Conservation (phyloP, 35 echinoderm and acorn worm genomes). For the Apostichopus parvimensis region DNA sequence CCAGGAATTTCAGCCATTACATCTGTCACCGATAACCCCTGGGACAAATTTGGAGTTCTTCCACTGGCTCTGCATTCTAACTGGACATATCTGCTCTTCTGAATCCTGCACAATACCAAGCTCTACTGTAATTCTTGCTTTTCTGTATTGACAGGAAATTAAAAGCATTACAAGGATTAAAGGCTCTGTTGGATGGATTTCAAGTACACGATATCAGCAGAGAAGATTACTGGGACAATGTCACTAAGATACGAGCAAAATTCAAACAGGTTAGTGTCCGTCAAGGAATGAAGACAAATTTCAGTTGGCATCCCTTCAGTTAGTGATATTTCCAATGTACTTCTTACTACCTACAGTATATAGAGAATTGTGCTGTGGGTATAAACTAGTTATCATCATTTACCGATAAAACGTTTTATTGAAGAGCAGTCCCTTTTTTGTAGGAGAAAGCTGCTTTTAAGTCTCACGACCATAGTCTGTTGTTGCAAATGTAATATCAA, state of each 20-base stretch:
- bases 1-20: no score
- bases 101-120: no score
- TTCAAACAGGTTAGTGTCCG: neutral
- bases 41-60: no score
- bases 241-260: constrained; percentile 40
- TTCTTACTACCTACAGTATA: neutral
- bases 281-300: neutral
- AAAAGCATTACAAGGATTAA: neutral
- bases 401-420: neutral
- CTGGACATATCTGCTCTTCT: no score
- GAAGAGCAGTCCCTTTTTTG: no score
- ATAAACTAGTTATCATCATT: neutral
- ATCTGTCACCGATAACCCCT: no score
- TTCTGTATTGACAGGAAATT: neutral
- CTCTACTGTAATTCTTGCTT: no score
- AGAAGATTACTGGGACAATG: constrained; percentile 18
- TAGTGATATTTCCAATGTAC: neutral
- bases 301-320: neutral
- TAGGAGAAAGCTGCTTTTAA: no score
- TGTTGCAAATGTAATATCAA: no score
- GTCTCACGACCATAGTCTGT: no score
- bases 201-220: neutral
- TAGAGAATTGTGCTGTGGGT: neutral
- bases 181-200: neutral
- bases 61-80: no score